phyloP scores from a whole-genome alignment of 2,113 vertebrate genomes.

The Meleagris gallopavo region DNA sequence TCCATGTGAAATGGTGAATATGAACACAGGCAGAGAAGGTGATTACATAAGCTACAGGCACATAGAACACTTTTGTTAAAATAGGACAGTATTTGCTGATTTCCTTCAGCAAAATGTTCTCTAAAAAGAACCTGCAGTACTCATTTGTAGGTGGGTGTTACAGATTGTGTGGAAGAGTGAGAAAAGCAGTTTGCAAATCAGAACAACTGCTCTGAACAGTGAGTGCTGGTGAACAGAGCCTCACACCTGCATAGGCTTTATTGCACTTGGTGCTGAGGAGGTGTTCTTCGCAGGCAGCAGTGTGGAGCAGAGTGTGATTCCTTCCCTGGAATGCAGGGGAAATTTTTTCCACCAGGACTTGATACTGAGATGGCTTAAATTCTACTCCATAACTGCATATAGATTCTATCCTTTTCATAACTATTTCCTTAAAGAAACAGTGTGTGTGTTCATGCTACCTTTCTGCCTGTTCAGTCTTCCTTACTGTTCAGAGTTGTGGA shows the following conservation, averaged over 20 bases:
- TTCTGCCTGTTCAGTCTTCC: not conserved
- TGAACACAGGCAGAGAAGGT: not conserved
- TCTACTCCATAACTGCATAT: not conserved
- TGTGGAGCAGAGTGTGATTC: not conserved
- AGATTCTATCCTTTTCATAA: not conserved
- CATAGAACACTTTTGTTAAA: not conserved
- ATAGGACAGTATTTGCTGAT: fast-evolving
- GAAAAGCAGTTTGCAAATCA: not conserved
- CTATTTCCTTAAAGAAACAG: not conserved
- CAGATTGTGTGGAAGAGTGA: not conserved
- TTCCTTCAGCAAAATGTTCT: not conserved
- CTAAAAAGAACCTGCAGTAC: not conserved
- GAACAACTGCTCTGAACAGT: fast-evolving
- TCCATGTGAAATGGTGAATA: not conserved
- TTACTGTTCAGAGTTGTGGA: not conserved
- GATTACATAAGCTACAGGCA: not conserved
- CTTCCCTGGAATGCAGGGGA: not conserved
- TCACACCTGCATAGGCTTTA: not conserved
- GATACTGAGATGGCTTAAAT: not conserved
- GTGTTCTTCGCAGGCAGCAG: not conserved
- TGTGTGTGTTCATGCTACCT: not conserved
- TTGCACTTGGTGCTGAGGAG: not conserved
- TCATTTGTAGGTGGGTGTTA: not conserved
- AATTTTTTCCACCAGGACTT: not conserved
- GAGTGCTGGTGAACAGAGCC: not conserved